phyloP scores from a whole-genome alignment of 2,797 vertebrate species.

The Cheirogaleus major region DNA sequence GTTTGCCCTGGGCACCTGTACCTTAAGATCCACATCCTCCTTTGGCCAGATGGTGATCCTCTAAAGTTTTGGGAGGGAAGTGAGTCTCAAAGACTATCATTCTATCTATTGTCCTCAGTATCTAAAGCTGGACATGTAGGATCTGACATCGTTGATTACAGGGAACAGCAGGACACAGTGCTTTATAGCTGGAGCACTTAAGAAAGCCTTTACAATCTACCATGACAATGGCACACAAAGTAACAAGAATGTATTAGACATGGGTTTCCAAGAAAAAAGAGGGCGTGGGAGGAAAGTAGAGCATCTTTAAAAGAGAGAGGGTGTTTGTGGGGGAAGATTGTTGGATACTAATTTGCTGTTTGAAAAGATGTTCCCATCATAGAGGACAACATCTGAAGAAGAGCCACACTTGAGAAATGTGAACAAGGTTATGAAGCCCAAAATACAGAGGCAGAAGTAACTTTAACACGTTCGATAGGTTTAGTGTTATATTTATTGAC shows the following conservation, averaged over 20 bases:
- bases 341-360: conserved; percentile 43
- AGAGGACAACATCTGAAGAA: conserved; percentile 45
- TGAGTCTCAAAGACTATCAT: not conserved
- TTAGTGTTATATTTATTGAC: conserved; percentile 58
- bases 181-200: conserved; percentile 16
- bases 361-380: conserved; percentile 20
- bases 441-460: conserved; percentile 42
- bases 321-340: not conserved
- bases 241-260: conserved; percentile 39
- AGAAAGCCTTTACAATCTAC: conserved; percentile 49
- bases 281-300: conserved; percentile 13
- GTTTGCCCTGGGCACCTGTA: not conserved
- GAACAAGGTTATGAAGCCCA: not conserved
- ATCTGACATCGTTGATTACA: conserved; percentile 29
- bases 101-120: conserved; percentile 17
- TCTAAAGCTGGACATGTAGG: not conserved
- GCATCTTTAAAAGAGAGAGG: not conserved
- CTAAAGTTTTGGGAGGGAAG: not conserved
- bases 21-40: not conserved
- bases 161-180: not conserved
- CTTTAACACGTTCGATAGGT: not conserved
- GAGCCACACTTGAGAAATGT: conserved; percentile 37
- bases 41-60: not conserved
- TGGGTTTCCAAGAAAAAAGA: not conserved
- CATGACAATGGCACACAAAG: conserved; percentile 44